Evolutionary conservation across 30 jellyfish, hydroid and myxozoan species (phyloP).

Genomic region (Sanderia malayensis): DNA sequence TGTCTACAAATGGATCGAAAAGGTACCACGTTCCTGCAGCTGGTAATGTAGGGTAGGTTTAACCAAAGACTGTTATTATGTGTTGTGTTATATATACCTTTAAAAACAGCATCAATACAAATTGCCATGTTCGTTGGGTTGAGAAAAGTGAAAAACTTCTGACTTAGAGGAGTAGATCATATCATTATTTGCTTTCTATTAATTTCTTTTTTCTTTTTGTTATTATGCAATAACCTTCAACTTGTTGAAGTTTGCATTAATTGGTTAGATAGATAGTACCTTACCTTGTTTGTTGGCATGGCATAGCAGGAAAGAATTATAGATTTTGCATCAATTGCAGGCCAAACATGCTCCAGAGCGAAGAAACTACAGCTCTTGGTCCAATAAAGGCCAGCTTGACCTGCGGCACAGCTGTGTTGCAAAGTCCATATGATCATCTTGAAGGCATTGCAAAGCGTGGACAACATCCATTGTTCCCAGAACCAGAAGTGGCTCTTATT

Average conservation of each 20-base stretch:
- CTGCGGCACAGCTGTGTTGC: constrained; percentile 82
- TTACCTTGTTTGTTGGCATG: neutral
- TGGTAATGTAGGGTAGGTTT: constrained; percentile 49
- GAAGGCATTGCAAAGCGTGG: constrained; percentile 76
- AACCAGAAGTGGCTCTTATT: constrained; percentile 87
- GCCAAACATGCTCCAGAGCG: neutral
- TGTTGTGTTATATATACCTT: no score
- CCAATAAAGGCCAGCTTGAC: constrained; percentile 44
- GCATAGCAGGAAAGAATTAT: no score
- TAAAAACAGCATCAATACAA: no score
- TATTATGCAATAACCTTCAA: no score
- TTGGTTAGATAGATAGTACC: neutral
- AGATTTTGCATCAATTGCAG: no score
- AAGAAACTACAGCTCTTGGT: constrained; percentile 56
- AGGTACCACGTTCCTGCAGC: constrained; percentile 30
- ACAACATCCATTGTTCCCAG: constrained; percentile 71
- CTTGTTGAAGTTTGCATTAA: neutral
- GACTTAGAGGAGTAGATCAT: no score
- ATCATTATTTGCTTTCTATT: neutral
- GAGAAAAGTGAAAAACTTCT: no score
- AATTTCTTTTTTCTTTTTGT: neutral
- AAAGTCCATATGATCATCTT: constrained; percentile 75
- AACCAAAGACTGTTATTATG: no score
- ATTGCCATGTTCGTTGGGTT: no score
- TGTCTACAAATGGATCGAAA: constrained; percentile 40